A percentile compares a stretch with the other conserved stretches of the same genome.
These are phyloP conservation scores for Raja brachyura DNA, from an alignment of 2,113 vertebrate species.

Conservation along the genomic window DNA sequence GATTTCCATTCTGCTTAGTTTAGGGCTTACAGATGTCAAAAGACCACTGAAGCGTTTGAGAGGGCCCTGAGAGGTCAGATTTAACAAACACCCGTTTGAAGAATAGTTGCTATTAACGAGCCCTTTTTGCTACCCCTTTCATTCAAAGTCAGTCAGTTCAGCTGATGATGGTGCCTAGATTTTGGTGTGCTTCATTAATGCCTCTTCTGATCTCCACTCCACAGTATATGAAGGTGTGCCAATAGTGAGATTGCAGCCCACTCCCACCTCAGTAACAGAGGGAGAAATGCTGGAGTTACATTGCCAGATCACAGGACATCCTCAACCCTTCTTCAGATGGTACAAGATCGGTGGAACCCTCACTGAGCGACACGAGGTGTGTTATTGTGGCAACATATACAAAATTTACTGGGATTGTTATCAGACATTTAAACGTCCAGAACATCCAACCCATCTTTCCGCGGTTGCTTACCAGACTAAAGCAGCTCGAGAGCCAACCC, in stretches of 20 bases:
- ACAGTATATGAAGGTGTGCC: neutral
- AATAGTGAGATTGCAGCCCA: neutral
- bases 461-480: no score
- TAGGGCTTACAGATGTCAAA: neutral
- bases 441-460: no score
- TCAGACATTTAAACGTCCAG: no score
- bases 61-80: no score
- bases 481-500: no score
- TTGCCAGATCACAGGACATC: constrained; percentile 14
- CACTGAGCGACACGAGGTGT: constrained; percentile 29
- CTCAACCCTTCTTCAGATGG: constrained; percentile 20
- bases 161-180: neutral
- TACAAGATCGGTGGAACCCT: neutral
- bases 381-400: neutral
- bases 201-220: neutral
- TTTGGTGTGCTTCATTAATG: neutral
- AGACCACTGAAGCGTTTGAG: neutral
- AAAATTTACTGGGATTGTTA: no score
- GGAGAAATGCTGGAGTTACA: constrained; percentile 15
- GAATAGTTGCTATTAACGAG: neutral
- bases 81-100: neutral
- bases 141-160: neutral
- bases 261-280: neutral
- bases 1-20: neutral
- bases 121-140: neutral